These are phyloP conservation scores for Rhimphoctona megacephalus DNA, from an alignment of 2,888 invertebrate genomes.

Conservation along the genomic window DNA sequence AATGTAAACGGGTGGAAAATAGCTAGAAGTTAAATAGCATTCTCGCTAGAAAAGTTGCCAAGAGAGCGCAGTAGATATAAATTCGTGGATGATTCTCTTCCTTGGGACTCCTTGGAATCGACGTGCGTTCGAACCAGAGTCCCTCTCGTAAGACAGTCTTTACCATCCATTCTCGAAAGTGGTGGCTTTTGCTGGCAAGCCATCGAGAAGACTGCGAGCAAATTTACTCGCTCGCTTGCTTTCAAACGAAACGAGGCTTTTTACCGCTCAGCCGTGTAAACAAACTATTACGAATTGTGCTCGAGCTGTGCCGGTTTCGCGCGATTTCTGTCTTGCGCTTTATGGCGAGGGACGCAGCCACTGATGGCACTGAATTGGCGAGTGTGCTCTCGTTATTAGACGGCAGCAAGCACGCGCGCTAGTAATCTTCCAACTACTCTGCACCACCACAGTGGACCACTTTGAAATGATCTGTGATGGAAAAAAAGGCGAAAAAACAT, in stretches of 20 bases:
- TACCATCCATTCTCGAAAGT: slow-evolving; percentile 58
- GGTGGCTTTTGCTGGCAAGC: slow-evolving; percentile 1
- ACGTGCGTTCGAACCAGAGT: slow-evolving; percentile 1
- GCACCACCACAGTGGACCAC: background rate
- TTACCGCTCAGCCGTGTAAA: slow-evolving; percentile 67
- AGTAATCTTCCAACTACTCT: background rate
- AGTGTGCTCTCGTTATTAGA: slow-evolving; percentile 28
- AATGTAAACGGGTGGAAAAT: slow-evolving; percentile 43
- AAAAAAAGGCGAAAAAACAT: slow-evolving; percentile 16
- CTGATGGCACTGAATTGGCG: slow-evolving; percentile 51
- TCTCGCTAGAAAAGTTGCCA: slow-evolving; percentile 6
- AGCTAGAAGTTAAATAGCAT: slow-evolving; percentile 36
- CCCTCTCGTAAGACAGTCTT: slow-evolving; percentile 57
- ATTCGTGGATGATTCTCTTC: slow-evolving; percentile 54
- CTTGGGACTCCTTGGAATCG: slow-evolving; percentile 18
- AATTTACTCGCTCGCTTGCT: slow-evolving; percentile 62
- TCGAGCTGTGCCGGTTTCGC: slow-evolving; percentile 32
- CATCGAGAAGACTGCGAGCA: slow-evolving; percentile 34
- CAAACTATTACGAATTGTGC: slow-evolving; percentile 67
- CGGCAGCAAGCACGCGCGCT: background rate
- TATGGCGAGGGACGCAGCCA: slow-evolving; percentile 28
- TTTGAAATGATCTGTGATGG: slow-evolving; percentile 31
- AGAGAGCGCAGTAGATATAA: slow-evolving; percentile 36
- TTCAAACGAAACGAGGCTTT: slow-evolving; percentile 68
- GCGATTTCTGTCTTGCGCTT: slow-evolving; percentile 29